Evolutionary conservation across 2,113 vertebrate species (phyloP).

Genomic region (Machaerirhynchus nigripectus): DNA sequence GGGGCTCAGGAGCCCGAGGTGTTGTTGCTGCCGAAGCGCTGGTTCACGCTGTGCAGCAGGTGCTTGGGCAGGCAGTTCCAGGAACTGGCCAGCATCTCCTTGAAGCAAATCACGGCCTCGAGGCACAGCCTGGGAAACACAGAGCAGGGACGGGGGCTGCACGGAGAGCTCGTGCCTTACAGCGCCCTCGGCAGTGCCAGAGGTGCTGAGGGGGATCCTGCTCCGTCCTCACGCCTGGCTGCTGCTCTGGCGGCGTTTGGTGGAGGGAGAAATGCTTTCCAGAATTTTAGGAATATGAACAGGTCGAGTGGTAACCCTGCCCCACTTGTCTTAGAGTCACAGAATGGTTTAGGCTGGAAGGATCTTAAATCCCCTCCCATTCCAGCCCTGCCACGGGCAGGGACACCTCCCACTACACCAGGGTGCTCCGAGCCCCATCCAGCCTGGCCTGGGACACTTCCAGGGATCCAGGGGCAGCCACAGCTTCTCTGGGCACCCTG

Average conservation of each 20-base stretch:
- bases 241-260: not conserved
- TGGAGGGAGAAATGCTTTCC: not conserved
- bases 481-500: not conserved
- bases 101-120: slow-evolving; percentile 85
- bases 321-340: fast-evolving
- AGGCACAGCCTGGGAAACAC: slow-evolving; percentile 81
- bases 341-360: not conserved
- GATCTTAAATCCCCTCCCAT: not conserved
- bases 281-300: fast-evolving
- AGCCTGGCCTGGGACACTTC: fast-evolving
- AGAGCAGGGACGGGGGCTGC: fast-evolving
- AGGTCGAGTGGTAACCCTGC: not conserved
- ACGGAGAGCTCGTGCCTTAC: fast-evolving
- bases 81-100: slow-evolving; percentile 81
- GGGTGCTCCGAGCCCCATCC: fast-evolving
- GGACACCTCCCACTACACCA: not conserved
- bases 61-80: slow-evolving; percentile 94
- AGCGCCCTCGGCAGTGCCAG: not conserved
- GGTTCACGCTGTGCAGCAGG: slow-evolving; percentile 85
- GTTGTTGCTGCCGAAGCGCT: slow-evolving; percentile 83
- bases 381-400: not conserved
- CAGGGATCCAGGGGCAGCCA: not conserved
- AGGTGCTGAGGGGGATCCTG: fast-evolving
- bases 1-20: slow-evolving; percentile 83
- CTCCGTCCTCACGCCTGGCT: fast-evolving